These are phyloP conservation scores for Odontothrips loti DNA, from an alignment of 2,888 invertebrate genomes.

Conservation along the genomic window DNA sequence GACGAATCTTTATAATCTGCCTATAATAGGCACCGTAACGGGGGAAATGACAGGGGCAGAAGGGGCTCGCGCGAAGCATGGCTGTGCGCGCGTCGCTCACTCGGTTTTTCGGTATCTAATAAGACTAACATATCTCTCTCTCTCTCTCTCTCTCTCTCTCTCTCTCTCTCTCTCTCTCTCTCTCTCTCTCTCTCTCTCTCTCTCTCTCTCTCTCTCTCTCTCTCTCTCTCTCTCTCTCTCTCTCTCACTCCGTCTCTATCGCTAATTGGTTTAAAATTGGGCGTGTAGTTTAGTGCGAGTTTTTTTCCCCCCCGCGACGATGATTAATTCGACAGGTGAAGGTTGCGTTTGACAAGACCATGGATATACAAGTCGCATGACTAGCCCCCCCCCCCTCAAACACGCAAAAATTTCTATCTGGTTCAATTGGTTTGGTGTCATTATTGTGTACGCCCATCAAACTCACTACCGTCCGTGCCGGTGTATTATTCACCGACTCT, in stretches of 20 bases:
- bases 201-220: too few species aligned
- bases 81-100: not conserved
- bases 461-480: too few species aligned
- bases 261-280: not conserved
- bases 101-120: not conserved
- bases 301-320: not conserved
- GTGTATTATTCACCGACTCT: too few species aligned
- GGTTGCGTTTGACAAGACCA: too few species aligned
- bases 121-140: not conserved
- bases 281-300: not conserved
- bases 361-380: too few species aligned
- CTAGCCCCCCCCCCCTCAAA: too few species aligned
- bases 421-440: too few species aligned
- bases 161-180: not conserved
- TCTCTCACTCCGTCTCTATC: not conserved
- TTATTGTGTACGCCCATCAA: too few species aligned
- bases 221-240: too few species aligned
- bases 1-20: not conserved
- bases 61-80: not conserved
- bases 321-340: not conserved
- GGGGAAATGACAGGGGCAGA: not conserved
- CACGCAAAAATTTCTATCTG: too few species aligned
- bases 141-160: not conserved
- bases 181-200: too few species aligned
- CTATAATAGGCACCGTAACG: not conserved